Conservation (phyloP, 2,113 vertebrate genomes). For the Natator depressus region DNA sequence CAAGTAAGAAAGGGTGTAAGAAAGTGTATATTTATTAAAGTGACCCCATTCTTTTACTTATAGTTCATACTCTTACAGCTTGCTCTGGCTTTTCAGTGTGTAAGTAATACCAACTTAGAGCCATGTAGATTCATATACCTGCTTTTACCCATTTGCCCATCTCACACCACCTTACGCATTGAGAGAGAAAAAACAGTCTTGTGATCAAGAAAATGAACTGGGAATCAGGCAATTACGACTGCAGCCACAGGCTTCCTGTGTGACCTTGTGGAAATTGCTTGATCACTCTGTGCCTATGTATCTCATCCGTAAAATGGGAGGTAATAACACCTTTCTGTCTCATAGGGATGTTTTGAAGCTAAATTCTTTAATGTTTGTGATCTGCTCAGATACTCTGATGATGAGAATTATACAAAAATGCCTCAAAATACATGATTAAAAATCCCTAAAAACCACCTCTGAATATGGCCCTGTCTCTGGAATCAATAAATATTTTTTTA, state of each 20-base stretch:
- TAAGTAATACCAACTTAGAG: not conserved
- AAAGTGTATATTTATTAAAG: not conserved
- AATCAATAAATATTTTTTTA: conserved; percentile 60
- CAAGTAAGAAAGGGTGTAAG: not conserved
- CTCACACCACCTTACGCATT: rapidly evolving
- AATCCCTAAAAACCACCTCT: conserved; percentile 42
- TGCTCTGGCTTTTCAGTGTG: not conserved
- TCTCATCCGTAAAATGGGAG: not conserved
- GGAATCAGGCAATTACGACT: not conserved
- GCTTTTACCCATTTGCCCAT: rapidly evolving
- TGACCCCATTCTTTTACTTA: not conserved
- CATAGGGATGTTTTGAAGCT: not conserved
- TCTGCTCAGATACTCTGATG: not conserved
- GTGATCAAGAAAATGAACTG: not conserved
- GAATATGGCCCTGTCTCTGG: conserved; percentile 7
- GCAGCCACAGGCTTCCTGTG: not conserved
- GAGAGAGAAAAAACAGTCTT: rapidly evolving
- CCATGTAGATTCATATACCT: not conserved
- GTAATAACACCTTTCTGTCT: not conserved
- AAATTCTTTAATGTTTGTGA: not conserved
- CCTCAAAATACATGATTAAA: not conserved
- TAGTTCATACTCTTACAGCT: not conserved
- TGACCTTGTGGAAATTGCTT: not conserved
- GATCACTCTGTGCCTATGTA: not conserved
- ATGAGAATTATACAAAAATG: not conserved